Evolutionary conservation across 2,113 vertebrate species (phyloP), one percentile per base, ranked within the genome.

Genomic region (Entosphenus tridentatus): DNA sequence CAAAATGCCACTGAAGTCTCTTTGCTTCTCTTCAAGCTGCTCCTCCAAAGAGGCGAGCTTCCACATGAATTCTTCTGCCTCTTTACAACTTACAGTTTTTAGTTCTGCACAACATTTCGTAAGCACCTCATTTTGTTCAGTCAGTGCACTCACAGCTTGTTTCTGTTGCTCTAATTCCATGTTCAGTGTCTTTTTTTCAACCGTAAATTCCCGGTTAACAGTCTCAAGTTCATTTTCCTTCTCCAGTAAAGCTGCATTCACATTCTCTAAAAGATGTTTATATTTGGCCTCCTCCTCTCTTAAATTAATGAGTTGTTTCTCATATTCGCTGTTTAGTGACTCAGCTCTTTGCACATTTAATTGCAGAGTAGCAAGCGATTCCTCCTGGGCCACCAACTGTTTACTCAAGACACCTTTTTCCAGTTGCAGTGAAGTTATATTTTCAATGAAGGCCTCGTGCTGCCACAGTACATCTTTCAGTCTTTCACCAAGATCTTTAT

Each of bases 1-100:
- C 69, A 77, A 82, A 10, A 88, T 80, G 58, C 81, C 79, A 9
- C 72, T 78, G 12, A 84, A 80, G 73, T 89, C 88, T 67, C 72
- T 75, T 9, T 76, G 76, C 68, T 76, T 84, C 55, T 83, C 69
- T 13, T 85, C 81, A 70, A 86, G 72, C 70, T 88, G 88, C 7
- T 80, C 81, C 76, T 88, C 83, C 18, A 79, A 78, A 13, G 84
- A 21, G 2, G 78, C 79, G 67, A 86, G 73, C 56, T 78, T 81
- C 54, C 77, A 75, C 0, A 78, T 70, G 3, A 78, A 71, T 9
- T 88, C 82, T 69, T 77, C 76, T 17, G 74, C 69, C 55, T 83
- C 56, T 1, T 70, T 70, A 55, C 74, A 78, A 55, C 75, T 76
- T 59, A 69, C 77, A 0, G 71, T 57, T 0, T 13, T 72, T 55